Evolutionary conservation across 2,113 vertebrate genomes (phyloP).

Genomic region (Oreotragus oreotragus): DNA sequence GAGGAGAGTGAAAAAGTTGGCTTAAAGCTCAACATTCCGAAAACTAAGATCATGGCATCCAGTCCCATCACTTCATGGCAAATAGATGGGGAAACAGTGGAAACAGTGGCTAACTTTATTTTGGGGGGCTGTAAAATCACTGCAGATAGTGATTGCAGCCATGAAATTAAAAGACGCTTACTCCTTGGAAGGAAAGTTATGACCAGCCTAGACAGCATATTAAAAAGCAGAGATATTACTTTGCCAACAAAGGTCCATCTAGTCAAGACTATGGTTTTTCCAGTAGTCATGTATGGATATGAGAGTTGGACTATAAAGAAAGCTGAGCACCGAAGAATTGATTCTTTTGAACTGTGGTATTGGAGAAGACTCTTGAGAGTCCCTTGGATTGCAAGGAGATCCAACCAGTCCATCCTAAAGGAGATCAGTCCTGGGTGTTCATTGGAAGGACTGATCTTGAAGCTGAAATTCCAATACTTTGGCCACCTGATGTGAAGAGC

Average conservation of each 20-base stretch:
- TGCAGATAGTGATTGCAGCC: background rate
- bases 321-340: background rate
- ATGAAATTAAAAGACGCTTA: background rate
- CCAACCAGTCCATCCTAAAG: background rate
- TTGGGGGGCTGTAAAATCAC: rapidly evolving
- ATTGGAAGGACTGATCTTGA: background rate
- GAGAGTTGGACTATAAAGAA: background rate
- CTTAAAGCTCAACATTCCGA: background rate
- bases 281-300: background rate
- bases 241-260: background rate
- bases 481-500: background rate
- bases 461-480: background rate
- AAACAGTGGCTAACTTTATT: background rate
- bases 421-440: background rate
- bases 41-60: background rate
- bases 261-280: background rate
- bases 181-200: background rate
- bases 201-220: background rate
- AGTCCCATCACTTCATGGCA: background rate
- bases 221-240: background rate
- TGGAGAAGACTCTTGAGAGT: background rate
- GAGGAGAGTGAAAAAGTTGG: no score
- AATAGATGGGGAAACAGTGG: background rate
- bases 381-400: background rate
- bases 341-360: background rate